Evolutionary conservation across 2,113 vertebrate genomes (phyloP), one percentile per base, ranked within the genome.

Genomic region (Xenopus borealis): DNA sequence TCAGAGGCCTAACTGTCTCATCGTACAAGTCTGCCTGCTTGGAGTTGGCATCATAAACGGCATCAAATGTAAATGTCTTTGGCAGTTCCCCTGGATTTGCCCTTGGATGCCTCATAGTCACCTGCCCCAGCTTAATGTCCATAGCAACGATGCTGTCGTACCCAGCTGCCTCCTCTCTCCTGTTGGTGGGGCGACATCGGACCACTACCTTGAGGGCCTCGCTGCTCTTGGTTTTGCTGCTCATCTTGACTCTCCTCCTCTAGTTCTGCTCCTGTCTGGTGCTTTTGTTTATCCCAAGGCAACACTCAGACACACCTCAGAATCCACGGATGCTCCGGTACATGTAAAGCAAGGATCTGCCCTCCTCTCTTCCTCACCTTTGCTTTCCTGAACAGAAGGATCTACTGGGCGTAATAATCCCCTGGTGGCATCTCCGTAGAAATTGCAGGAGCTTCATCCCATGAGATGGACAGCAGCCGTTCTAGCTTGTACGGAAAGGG

Each of bases 201-300:
- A 95, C 95, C 90, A 97, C 96, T 89, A 98, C 96, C 92, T 88
- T 90, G 16, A 98, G 91, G 66, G 95, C 88, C 88, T 98, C 95
- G 79, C 91, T 90, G 61, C 83, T 79, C 84, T 90, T 94, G 72
- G 78, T 69, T 84, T 89, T 91, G 55, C 91, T 83, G 79, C 88
- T 84, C 90, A 91, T 90, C 58, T 78, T 80, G 67, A 10, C 11
- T 30, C 59, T 64, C 71, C 52, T 74, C 23, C 23, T 67, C 9
- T 23, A 8, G 13, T 18, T 44, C 30, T 52, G 53, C 53, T 14
- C 27, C 45, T 16, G 30, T 13, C 11, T 30, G 47, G 12, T 52
- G 40, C n/a, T 61, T 61, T 45, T 66, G 45, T 66, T 69, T 76
- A 69, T 62, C 69, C 69, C 66, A 45, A 62, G 47, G 61, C 16